Conservation (phyloP, 2,113 vertebrate genomes). For the Mola mola region DNA sequence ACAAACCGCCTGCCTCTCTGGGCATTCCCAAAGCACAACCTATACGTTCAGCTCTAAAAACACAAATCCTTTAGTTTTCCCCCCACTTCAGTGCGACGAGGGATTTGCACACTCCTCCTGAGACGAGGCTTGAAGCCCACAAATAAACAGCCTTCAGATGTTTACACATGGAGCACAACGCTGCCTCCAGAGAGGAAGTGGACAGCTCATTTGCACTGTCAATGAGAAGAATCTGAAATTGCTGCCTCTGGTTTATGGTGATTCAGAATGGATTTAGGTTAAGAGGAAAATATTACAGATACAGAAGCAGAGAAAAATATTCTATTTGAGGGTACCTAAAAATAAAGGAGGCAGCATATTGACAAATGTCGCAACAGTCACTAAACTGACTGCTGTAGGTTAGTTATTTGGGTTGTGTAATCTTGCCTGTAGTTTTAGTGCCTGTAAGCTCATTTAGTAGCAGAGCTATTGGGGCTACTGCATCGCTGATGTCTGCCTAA, state of each 20-base stretch:
- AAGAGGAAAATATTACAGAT: slow-evolving; percentile 11
- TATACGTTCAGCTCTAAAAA: slow-evolving; percentile 35
- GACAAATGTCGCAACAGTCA: no score
- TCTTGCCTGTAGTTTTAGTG: no score
- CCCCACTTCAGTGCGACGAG: slow-evolving; percentile 17
- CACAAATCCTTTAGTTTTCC: slow-evolving; percentile 41
- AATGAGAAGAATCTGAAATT: slow-evolving; percentile 48
- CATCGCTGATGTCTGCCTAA: no score
- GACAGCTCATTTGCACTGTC: slow-evolving; percentile 54
- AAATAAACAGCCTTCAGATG: slow-evolving; percentile 81
- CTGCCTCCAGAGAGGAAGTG: slow-evolving; percentile 50
- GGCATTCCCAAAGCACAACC: slow-evolving; percentile 31
- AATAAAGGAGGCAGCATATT: no score
- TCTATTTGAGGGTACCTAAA: no score
- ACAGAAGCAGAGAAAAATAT: not conserved
- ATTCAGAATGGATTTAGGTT: slow-evolving; percentile 14
- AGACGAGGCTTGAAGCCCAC: slow-evolving; percentile 51
- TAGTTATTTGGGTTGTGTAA: no score
- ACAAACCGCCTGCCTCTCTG: slow-evolving; percentile 48
- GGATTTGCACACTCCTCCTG: slow-evolving; percentile 47
- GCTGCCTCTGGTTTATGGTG: slow-evolving; percentile 23
- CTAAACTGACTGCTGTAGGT: no score
- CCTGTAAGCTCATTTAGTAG: no score
- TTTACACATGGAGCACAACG: slow-evolving; percentile 69
- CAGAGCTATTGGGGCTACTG: no score